Evolutionary conservation across 2,797 vertebrate genomes (phyloP).

Genomic region (Trachops cirrhosus): DNA sequence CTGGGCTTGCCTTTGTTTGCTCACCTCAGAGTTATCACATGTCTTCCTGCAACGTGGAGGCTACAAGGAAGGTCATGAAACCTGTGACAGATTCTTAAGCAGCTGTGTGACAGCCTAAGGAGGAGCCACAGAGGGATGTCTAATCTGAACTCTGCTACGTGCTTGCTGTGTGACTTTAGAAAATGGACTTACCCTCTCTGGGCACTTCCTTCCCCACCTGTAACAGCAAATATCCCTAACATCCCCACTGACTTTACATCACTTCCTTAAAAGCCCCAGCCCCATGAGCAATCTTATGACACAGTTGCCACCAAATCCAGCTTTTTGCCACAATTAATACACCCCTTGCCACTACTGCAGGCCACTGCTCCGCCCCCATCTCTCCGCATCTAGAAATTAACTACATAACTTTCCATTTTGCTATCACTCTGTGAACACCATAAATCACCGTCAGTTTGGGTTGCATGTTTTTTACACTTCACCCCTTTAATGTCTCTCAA

Average conservation of each 20-base stretch:
- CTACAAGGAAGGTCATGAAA: background rate
- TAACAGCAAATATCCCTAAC: background rate
- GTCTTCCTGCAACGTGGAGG: background rate
- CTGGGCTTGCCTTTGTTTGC: background rate
- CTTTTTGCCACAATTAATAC: background rate
- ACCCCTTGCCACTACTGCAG: background rate
- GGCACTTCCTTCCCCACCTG: background rate
- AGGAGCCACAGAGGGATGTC: background rate
- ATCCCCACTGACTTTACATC: background rate
- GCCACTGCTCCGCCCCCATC: background rate
- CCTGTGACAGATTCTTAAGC: background rate
- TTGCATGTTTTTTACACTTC: slow-evolving; percentile 71
- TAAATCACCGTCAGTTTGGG: slow-evolving; percentile 60
- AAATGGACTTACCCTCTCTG: slow-evolving; percentile 20
- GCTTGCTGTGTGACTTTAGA: background rate
- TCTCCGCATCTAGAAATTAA: slow-evolving; percentile 68
- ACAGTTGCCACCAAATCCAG: background rate
- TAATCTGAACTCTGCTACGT: background rate
- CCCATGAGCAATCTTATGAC: background rate
- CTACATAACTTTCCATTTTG: background rate
- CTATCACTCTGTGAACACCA: background rate
- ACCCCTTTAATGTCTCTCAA: slow-evolving; percentile 74
- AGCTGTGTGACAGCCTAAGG: background rate
- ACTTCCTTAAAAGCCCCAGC: background rate
- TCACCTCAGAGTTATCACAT: background rate